phyloP scores from a whole-genome alignment of 2,888 invertebrate species.

The Eupeodes latifasciatus region DNA sequence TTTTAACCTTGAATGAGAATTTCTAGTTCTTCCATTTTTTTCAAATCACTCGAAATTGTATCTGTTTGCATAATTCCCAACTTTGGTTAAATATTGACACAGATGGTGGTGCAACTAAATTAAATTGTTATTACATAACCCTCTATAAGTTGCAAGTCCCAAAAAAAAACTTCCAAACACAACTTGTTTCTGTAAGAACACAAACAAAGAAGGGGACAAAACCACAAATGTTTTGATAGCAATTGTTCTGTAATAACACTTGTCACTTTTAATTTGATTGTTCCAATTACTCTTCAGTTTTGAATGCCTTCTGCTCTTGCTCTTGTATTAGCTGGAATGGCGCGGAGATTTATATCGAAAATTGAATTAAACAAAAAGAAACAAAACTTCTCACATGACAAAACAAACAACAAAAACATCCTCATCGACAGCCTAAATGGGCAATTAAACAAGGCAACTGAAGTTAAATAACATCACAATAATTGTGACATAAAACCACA shows the following conservation, averaged over 20 bases:
- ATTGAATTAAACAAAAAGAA: background rate
- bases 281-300: slow-evolving; percentile 70
- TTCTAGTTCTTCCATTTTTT: too few relatives aligned
- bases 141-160: background rate
- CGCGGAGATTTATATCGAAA: slow-evolving; percentile 48
- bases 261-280: slow-evolving; percentile 68
- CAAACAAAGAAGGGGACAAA: background rate
- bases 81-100: background rate
- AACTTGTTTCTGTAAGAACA: slow-evolving; percentile 15
- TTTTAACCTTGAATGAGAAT: too few relatives aligned
- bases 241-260: slow-evolving; percentile 58
- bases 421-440: slow-evolving; percentile 56
- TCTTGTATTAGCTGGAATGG: too few relatives aligned
- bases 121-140: slow-evolving; percentile 39
- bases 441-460: slow-evolving; percentile 67
- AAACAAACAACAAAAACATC: slow-evolving; percentile 18
- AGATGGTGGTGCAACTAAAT: slow-evolving; percentile 20
- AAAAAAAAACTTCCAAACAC: background rate
- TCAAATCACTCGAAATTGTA: too few relatives aligned
- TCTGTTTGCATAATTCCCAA: too few relatives aligned
- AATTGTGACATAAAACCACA: slow-evolving; percentile 84
- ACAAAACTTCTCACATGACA: background rate
- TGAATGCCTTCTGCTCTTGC: background rate
- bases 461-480: slow-evolving; percentile 74
- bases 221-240: slow-evolving; percentile 21